Percentiles rank a stretch among this genome's conserved stretches.
Conservation (phyloP, 1,140 invertebrate genomes). For the Anoplolepis gracilipes region DNA sequence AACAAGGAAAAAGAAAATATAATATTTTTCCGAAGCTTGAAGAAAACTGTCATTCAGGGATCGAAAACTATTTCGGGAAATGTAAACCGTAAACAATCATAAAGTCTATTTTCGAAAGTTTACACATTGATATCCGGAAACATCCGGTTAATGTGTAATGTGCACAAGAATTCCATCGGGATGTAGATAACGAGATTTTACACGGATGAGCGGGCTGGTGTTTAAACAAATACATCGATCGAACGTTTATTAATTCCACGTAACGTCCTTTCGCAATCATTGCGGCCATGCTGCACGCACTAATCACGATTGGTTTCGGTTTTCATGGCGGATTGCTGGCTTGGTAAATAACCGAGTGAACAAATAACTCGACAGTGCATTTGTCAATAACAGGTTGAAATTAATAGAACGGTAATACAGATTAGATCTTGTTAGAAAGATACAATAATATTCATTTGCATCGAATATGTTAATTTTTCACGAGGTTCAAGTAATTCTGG, state of each 20-base stretch:
- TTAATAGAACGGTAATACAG: slow-evolving; percentile 48
- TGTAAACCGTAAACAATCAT: neutral
- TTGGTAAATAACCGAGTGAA: slow-evolving; percentile 56
- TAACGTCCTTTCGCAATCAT: slow-evolving; percentile 62
- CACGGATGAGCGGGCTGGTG: slow-evolving; percentile 31
- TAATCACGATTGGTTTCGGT: slow-evolving; percentile 62
- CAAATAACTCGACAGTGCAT: slow-evolving; percentile 55
- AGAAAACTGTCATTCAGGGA: no score
- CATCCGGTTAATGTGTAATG: slow-evolving; percentile 5
- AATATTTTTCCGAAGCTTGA: no score
- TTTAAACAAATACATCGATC: slow-evolving; percentile 60
- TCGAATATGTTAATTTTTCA: neutral
- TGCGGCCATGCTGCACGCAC: slow-evolving; percentile 50
- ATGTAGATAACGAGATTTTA: slow-evolving; percentile 50
- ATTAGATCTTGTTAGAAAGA: slow-evolving; percentile 48
- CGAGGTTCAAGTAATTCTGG: neutral
- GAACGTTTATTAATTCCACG: slow-evolving; percentile 58
- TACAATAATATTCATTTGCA: neutral
- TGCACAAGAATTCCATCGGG: slow-evolving; percentile 31
- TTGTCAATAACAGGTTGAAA: slow-evolving; percentile 55
- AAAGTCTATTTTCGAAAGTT: slow-evolving; percentile 12
- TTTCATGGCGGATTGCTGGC: slow-evolving; percentile 57
- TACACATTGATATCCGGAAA: neutral
- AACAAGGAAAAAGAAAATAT: neutral
- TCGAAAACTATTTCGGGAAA: neutral